Evolutionary conservation across 2,888 invertebrate genomes (phyloP).

Genomic region (Lycophotia porphyrea): DNA sequence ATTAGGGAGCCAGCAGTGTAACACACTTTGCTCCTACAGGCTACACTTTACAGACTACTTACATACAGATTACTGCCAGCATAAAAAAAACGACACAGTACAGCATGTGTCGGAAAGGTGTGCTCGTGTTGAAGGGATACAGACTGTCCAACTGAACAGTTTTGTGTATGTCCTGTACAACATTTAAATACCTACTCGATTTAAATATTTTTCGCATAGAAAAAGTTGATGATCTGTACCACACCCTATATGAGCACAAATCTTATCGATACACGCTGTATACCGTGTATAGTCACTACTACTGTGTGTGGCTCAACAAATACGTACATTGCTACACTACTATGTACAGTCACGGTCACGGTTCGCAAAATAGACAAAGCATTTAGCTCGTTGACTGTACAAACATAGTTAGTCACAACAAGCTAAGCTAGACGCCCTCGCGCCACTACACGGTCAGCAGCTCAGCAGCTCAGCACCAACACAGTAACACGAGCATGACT

Average conservation of each 20-base stretch:
- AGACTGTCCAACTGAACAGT: neutral
- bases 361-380: too few species aligned
- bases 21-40: neutral
- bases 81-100: neutral
- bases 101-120: neutral
- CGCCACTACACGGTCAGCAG: neutral
- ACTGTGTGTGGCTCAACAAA: neutral
- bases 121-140: neutral
- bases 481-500: neutral
- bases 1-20: neutral
- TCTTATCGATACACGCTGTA: neutral
- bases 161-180: neutral
- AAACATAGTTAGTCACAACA: neutral
- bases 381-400: neutral
- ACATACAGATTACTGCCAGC: neutral
- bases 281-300: neutral
- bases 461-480: too few species aligned
- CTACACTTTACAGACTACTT: neutral
- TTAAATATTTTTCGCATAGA: neutral
- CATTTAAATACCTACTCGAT: neutral
- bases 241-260: neutral
- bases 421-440: constrained; percentile 32
- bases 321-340: neutral
- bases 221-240: neutral
- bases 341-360: neutral